Evolutionary conservation across 2,888 invertebrate species (phyloP).

Genomic region (Ptilodon capucinus): DNA sequence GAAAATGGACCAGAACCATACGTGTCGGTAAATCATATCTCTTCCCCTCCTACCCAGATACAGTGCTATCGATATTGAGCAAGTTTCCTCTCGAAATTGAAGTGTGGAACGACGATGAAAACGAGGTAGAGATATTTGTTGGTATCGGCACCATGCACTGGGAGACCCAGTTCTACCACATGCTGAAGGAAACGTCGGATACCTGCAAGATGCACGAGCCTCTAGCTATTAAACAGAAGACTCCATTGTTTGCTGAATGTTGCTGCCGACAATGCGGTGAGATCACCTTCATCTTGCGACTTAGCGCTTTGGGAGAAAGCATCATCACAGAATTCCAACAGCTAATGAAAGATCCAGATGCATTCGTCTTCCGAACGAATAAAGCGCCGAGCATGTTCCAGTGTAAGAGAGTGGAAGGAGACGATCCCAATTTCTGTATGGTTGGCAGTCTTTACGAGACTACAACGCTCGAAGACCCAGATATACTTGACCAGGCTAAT

Average conservation of each 20-base stretch:
- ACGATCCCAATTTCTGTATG: conserved; percentile 73
- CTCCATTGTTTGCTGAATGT: conserved; percentile 54
- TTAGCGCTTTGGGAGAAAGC: conserved; percentile 75
- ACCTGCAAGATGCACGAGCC: conserved; percentile 57
- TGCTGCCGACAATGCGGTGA: conserved; percentile 67
- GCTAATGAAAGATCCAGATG: conserved; percentile 61
- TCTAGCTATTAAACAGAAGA: conserved; percentile 57
- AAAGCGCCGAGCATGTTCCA: conserved; percentile 73
- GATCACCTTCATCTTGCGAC: conserved; percentile 69
- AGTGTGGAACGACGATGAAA: conserved; percentile 71
- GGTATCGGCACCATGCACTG: conserved; percentile 71
- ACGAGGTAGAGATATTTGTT: conserved; percentile 63
- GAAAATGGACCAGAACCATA: conserved; percentile 64
- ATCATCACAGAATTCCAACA: conserved; percentile 76
- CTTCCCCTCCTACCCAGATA: conserved; percentile 75
- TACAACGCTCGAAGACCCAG: conserved; percentile 71
- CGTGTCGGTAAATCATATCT: conserved; percentile 80
- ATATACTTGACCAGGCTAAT: conserved; percentile 45
- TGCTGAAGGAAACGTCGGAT: conserved; percentile 69
- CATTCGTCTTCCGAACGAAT: conserved; percentile 70
- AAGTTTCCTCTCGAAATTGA: conserved; percentile 77
- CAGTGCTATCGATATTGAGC: conserved; percentile 65
- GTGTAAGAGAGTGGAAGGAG: conserved; percentile 65
- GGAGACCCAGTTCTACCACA: conserved; percentile 72
- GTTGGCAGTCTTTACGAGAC: conserved; percentile 70